Conservation (phyloP, 1,140 invertebrate genomes). For the Drosophila mayri region DNA sequence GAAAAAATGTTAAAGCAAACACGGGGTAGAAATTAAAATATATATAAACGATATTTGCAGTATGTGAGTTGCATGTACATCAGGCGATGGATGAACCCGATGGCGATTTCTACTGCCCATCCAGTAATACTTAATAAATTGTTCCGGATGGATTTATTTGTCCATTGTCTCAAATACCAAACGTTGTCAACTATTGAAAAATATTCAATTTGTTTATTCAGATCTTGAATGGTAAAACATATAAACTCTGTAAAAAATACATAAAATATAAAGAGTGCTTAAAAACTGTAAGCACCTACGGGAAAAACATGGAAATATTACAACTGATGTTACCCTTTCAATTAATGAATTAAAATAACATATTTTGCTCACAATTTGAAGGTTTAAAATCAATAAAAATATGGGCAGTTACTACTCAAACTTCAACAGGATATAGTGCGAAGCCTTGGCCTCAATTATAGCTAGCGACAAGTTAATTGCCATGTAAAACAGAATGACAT, state of each 20-base stretch:
- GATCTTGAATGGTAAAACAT: slow-evolving; percentile 2
- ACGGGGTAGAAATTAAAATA: slow-evolving; percentile 44
- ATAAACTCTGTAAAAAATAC: background rate
- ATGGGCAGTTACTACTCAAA: background rate
- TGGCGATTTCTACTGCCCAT: background rate
- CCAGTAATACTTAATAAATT: slow-evolving; percentile 13
- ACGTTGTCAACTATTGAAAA: background rate
- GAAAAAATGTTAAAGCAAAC: slow-evolving; percentile 37
- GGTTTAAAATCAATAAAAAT: background rate
- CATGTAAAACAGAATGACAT: slow-evolving; percentile 68
- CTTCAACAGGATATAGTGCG: background rate
- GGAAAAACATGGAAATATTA: background rate
- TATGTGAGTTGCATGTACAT: slow-evolving; percentile 33
- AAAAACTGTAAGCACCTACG: background rate
- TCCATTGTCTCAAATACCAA: slow-evolving; percentile 4
- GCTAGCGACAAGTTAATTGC: slow-evolving; percentile 68
- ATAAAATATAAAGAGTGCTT: background rate
- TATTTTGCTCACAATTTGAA: too few species aligned
- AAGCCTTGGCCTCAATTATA: slow-evolving; percentile 13
- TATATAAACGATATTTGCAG: slow-evolving; percentile 36
- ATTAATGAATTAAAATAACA: background rate
- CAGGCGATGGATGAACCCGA: background rate
- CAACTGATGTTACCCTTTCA: background rate
- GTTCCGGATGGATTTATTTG: slow-evolving; percentile 20
- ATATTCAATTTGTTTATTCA: slow-evolving; percentile 8